phyloP scores from a whole-genome alignment of 92 coral and sea anemone species.

The Siderastrea radians region DNA sequence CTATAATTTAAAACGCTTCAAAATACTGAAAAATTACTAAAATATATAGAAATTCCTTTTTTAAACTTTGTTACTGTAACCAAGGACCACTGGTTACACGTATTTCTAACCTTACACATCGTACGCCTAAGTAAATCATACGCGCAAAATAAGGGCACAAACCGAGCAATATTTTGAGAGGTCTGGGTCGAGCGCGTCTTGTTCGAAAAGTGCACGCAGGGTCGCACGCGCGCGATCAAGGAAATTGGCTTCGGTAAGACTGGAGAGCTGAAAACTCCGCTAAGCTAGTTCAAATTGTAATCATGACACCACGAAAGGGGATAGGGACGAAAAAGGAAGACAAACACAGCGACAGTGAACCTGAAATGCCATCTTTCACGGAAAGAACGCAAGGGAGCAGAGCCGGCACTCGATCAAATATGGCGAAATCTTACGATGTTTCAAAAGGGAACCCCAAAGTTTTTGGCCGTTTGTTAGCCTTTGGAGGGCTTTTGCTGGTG shows the following conservation, averaged over 20 bases:
- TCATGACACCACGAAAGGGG: constrained; percentile 35
- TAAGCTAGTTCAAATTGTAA: not conserved
- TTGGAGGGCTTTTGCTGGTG: constrained; percentile 72
- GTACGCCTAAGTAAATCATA: too few relatives aligned
- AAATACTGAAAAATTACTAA: too few relatives aligned
- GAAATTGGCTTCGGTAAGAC: not conserved
- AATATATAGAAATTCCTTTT: too few relatives aligned
- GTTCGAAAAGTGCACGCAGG: not conserved
- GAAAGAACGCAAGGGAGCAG: not conserved
- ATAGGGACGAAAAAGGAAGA: constrained; percentile 31
- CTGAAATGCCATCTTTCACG: constrained; percentile 26
- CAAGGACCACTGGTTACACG: too few relatives aligned
- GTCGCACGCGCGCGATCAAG: not conserved
- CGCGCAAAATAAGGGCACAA: not conserved
- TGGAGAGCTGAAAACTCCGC: not conserved
- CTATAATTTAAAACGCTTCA: too few relatives aligned
- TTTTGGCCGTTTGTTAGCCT: constrained; percentile 64
- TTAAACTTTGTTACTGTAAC: too few relatives aligned
- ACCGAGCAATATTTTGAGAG: not conserved
- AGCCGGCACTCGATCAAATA: not conserved
- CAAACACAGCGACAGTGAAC: constrained; percentile 61
- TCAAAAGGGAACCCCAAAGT: constrained; percentile 23
- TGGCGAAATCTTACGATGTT: constrained; percentile 3
- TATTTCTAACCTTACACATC: too few relatives aligned
- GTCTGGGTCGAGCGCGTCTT: not conserved